Evolutionary conservation across 2,888 invertebrate genomes (phyloP).

Genomic region (Magallana nippona): DNA sequence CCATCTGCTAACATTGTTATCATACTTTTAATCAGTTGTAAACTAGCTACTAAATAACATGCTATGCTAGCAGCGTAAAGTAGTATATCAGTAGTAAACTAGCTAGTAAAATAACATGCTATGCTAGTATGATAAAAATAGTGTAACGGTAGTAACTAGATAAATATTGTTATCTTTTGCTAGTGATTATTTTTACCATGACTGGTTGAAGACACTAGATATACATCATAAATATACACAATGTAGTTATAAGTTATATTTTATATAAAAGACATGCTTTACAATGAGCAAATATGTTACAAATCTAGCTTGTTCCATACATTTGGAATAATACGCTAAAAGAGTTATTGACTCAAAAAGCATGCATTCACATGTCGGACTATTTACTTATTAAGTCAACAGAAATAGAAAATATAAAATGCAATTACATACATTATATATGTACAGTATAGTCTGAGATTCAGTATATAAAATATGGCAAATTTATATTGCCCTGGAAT

Average conservation of each 20-base stretch:
- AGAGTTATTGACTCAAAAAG: too few species aligned
- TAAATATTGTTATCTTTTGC: background rate
- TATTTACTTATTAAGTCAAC: background rate
- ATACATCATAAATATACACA: background rate
- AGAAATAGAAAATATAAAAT: too few species aligned
- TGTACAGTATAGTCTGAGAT: too few species aligned
- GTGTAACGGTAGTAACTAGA: background rate
- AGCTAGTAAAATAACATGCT: background rate
- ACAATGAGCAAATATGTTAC: background rate
- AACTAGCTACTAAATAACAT: background rate
- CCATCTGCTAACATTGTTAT: background rate
- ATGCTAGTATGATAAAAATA: background rate
- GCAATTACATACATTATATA: too few species aligned
- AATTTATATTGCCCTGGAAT: too few species aligned
- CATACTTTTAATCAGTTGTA: too few species aligned
- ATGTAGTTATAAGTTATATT: background rate
- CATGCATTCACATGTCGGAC: too few species aligned
- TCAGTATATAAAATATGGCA: too few species aligned
- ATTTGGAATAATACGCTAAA: too few species aligned
- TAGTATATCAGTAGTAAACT: background rate
- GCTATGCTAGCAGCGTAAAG: background rate
- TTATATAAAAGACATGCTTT: background rate
- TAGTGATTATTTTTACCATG: background rate
- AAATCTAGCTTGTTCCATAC: too few species aligned
- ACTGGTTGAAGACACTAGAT: conserved; percentile 25